A percentile compares a stretch with the other conserved stretches of the same genome.
Conservation (phyloP, 2,888 invertebrate species). For the Melanargia galathea region DNA sequence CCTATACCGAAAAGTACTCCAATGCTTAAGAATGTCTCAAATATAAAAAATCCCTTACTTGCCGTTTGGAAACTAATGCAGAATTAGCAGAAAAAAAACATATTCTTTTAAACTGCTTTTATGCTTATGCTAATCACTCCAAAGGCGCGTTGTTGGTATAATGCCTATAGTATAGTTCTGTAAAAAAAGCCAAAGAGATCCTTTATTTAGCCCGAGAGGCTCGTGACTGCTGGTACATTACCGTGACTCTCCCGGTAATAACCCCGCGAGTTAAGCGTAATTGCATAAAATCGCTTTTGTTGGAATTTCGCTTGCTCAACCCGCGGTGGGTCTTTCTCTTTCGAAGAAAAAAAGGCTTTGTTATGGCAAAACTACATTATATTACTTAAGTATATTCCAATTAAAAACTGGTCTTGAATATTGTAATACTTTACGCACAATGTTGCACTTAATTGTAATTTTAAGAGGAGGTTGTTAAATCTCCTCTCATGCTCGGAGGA, state of each 20-base stretch:
- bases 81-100: background rate
- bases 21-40: too few relatives aligned
- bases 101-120: background rate
- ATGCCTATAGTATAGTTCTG: slow-evolving; percentile 21
- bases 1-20: too few relatives aligned
- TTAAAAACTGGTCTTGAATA: slow-evolving; percentile 14
- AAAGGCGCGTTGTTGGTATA: slow-evolving; percentile 28
- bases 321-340: slow-evolving; percentile 64
- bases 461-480: background rate
- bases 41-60: background rate
- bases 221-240: slow-evolving; percentile 63
- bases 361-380: slow-evolving; percentile 15
- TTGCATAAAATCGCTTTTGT: slow-evolving; percentile 78
- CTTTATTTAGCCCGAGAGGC: slow-evolving; percentile 42
- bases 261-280: slow-evolving; percentile 74
- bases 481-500: background rate
- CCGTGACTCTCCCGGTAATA: slow-evolving; percentile 73
- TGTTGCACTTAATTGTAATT: slow-evolving; percentile 4
- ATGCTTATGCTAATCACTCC: slow-evolving; percentile 17
- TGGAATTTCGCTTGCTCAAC: slow-evolving; percentile 73
- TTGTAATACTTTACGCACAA: slow-evolving; percentile 11
- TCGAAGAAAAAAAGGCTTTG: slow-evolving; percentile 55
- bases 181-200: slow-evolving; percentile 33
- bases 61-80: background rate
- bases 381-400: slow-evolving; percentile 9